Base-by-base conservation (phyloP, 1,140 invertebrate species). In the Rhagoletis zephyria region DNA sequence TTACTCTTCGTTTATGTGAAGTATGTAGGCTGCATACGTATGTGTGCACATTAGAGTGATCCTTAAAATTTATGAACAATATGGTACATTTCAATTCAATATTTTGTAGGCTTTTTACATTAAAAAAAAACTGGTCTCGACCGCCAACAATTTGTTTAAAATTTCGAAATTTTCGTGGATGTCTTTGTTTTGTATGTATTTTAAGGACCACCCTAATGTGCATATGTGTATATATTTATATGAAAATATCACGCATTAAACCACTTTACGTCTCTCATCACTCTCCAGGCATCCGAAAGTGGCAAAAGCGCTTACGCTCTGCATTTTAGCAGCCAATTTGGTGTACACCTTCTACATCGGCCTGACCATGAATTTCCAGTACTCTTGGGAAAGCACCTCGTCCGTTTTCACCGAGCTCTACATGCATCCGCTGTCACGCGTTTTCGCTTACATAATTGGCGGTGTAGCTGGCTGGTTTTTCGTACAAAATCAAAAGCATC, bases 1-100 rank as follows among this genome's bases (percentile, higher is more conserved):
- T 87, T 95, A 4, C 88, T 95, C 10, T 90, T 94, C 60, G 74
- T 94, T 12, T 94, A 94, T 16, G 91, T 91, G 7, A 90, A 91
- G 94, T 95, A 30, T 30, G 30, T 30, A 81, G 48, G 16, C 87
- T 19, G 40, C 65, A 65, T 64, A 63, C 4, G 9, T 12, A 63
- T 63, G 9, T 12, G 9, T 63, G n/a, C 16, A 63, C 30, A 30
- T 30, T 30, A 30, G 30, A 30, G 30, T 30, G 30, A 1, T 30
- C 30, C 30, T 30, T 30, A 30, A 30, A 30, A 30, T 0, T 0
- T 30, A 30, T 30, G 30, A 30, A 30, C 30, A 30, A 30, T 30
- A 30, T 30, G 30, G 30, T 30, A 30, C 30, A 30, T 30, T 30
- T 30, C 30, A 0, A 30, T 30, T 30, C 30, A 30, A 30, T 0